Conservation (phyloP, 1,140 invertebrate species). For the Meloidogyne exigua region DNA sequence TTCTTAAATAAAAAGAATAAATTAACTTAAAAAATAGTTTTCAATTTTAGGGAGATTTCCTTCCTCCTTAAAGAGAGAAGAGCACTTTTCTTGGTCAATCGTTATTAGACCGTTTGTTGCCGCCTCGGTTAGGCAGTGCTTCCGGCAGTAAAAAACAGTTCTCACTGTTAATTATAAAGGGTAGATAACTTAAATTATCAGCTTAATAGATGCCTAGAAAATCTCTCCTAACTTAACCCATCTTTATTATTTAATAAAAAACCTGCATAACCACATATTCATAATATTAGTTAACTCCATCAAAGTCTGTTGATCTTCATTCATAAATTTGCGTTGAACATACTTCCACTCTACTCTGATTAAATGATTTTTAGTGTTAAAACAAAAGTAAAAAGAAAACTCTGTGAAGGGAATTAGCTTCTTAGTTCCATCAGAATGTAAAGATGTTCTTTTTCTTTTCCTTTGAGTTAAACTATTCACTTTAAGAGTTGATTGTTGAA, state of each 20-base stretch:
- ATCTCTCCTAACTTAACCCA: too few species aligned
- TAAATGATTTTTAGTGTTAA: neutral
- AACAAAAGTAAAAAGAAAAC: constrained; percentile 3
- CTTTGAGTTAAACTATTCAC: neutral
- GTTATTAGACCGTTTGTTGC: neutral
- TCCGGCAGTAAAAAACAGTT: neutral
- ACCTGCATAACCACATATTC: constrained; percentile 41
- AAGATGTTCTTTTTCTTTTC: neutral
- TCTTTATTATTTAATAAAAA: too few species aligned
- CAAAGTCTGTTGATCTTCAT: constrained; percentile 23
- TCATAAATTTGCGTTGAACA: constrained; percentile 27
- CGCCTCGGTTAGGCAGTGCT: neutral
- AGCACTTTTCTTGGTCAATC: neutral
- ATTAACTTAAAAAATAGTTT: neutral
- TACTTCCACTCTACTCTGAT: constrained; percentile 39
- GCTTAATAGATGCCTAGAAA: too few species aligned
- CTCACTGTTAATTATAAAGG: neutral
- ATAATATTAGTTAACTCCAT: constrained; percentile 21
- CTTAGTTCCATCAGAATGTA: neutral
- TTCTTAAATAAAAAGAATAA: constrained; percentile 5
- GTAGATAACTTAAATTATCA: too few species aligned
- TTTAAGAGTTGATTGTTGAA: neutral
- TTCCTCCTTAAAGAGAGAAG: too few species aligned
- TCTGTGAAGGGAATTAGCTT: constrained; percentile 7
- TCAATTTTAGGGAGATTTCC: neutral